phyloP scores from a whole-genome alignment of 1,140 invertebrate genomes.

The Zaprionus nigranus region DNA sequence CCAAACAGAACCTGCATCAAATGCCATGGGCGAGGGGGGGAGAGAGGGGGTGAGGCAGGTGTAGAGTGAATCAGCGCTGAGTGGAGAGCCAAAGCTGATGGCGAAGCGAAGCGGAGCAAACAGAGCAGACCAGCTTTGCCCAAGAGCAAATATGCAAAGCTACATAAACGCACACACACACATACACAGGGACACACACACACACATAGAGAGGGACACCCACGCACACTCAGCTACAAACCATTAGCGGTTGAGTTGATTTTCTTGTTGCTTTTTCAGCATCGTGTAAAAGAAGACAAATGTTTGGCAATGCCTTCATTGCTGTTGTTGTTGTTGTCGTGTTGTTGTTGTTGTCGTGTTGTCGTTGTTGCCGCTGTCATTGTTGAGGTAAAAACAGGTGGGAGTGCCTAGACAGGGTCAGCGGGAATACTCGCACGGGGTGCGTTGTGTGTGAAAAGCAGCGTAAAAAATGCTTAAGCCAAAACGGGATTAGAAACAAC shows the following conservation, averaged over 20 bases:
- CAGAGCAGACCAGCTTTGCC: slow-evolving; percentile 23
- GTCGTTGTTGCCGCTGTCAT: slow-evolving; percentile 7
- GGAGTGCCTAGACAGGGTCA: slow-evolving; percentile 25
- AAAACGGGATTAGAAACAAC: slow-evolving; percentile 78
- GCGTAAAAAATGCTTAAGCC: slow-evolving; percentile 75
- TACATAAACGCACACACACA: slow-evolving; percentile 21
- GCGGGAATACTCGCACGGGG: slow-evolving; percentile 50
- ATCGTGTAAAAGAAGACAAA: slow-evolving; percentile 28
- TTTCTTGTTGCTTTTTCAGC: slow-evolving; percentile 47
- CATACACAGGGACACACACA: slow-evolving; percentile 11
- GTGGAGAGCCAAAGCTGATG: neutral
- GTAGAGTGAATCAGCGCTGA: neutral
- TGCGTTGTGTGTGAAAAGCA: slow-evolving; percentile 57
- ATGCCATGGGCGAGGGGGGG: neutral
- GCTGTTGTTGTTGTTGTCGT: slow-evolving; percentile 6
- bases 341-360: neutral
- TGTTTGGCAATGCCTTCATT: slow-evolving; percentile 15
- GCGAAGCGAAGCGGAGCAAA: slow-evolving; percentile 8
- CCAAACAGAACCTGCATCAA: neutral
- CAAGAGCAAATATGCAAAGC: slow-evolving; percentile 48
- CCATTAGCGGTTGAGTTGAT: slow-evolving; percentile 30
- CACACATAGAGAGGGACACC: neutral
- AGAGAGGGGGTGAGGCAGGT: too few species aligned
- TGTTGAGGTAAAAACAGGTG: slow-evolving; percentile 26
- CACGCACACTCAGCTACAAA: slow-evolving; percentile 20